Evolutionary conservation across 2,113 vertebrate genomes (phyloP).

Genomic region (Halcyon malimbica): DNA sequence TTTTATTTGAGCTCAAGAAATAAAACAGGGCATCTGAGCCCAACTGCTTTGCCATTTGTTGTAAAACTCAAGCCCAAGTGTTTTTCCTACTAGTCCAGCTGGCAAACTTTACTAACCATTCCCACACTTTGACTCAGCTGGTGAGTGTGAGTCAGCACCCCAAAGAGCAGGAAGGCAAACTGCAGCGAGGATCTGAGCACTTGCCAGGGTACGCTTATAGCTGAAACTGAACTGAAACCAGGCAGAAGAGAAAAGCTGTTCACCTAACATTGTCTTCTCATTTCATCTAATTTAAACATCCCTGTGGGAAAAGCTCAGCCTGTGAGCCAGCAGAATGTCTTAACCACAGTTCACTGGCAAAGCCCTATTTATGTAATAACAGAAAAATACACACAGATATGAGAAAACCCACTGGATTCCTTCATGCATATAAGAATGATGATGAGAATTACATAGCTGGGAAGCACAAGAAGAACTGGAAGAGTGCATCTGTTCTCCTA

Average conservation of each 20-base stretch:
- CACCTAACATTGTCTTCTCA: not conserved
- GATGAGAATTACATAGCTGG: not conserved
- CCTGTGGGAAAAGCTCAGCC: not conserved
- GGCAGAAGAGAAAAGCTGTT: not conserved
- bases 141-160: rapidly evolving
- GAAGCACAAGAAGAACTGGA: not conserved
- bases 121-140: constrained; percentile 1
- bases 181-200: not conserved
- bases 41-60: not conserved
- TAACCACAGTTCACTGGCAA: not conserved
- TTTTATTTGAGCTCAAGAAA: not conserved
- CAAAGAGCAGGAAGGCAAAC: not conserved
- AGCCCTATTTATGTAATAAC: not conserved
- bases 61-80: not conserved
- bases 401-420: not conserved
- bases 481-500: not conserved
- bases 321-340: not conserved
- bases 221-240: not conserved
- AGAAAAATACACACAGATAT: not conserved
- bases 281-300: not conserved
- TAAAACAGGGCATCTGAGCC: not conserved
- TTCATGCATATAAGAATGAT: not conserved
- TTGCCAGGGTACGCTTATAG: not conserved
- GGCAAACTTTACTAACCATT: not conserved
- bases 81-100: constrained; percentile 4